phyloP scores from a whole-genome alignment of 2,113 vertebrate species.

The Corythornis madagascariensis region DNA sequence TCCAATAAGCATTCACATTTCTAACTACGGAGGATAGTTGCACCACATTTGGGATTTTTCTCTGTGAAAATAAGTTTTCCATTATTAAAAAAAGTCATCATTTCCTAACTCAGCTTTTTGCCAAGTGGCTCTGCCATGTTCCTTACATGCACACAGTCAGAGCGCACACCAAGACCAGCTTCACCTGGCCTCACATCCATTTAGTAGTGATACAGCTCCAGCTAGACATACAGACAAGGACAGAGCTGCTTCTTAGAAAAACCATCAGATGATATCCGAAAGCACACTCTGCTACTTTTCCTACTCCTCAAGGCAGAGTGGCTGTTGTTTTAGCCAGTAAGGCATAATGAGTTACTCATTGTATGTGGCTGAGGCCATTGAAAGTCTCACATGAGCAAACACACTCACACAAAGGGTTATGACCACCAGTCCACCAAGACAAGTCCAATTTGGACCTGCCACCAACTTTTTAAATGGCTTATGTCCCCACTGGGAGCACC shows the following conservation, averaged over 20 bases:
- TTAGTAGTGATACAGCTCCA: background rate
- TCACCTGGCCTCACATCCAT: background rate
- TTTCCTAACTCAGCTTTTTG: background rate
- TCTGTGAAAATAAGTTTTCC: background rate
- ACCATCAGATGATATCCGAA: background rate
- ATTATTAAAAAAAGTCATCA: background rate
- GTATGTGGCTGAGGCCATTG: background rate
- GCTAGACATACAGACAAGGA: background rate
- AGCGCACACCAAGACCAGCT: background rate
- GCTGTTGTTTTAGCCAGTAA: background rate
- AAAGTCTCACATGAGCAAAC: background rate
- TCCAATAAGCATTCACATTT: background rate
- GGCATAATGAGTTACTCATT: background rate
- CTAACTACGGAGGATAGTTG: background rate
- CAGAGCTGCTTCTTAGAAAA: background rate
- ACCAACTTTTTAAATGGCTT: background rate
- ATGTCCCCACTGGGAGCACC: background rate
- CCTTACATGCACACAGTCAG: background rate
- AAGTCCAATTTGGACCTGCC: background rate
- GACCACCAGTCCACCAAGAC: background rate
- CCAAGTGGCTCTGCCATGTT: background rate
- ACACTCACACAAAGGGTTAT: background rate
- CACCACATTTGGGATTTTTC: background rate
- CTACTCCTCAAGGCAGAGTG: background rate
- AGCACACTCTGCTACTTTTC: background rate